Evolutionary conservation across 2,888 invertebrate genomes (phyloP), one percentile per base, ranked within the genome.

Genomic region (Zeuzera pyrina): DNA sequence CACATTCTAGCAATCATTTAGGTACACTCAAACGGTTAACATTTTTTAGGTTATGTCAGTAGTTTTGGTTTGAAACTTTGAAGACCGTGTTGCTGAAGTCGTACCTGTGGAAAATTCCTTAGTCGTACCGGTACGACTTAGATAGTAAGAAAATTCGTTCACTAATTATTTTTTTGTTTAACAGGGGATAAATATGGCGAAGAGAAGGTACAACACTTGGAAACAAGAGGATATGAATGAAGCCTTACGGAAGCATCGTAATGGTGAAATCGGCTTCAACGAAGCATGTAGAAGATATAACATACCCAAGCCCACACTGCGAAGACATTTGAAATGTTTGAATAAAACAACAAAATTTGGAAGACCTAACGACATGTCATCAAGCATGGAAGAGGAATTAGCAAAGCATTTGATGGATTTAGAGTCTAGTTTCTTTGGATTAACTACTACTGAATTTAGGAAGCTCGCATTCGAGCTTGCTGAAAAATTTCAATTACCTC

Each of bases 311-410:
- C 41, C 41, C 14, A 38, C 36, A 27, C 16, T 38, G 1, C 19
- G 38, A 33, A 31, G 41, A 10, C 36, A 38, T 31, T 35, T 39
- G 12, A 33, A 31, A 30, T 29, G 33, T 27, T 36, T 31, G 22
- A 36, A 34, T 33, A 34, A 16, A 21, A 21, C 5, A 12, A 32
- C 10, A 30, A 38, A 33, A 29, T 22, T 36, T 31, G 36, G 40
- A 29, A 26, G 36, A 32, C 40, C 42, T 10, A 38, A 33, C 22
- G 31, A 39, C 37, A 32, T 40, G 31, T 24, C 35, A 26, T 12
- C 22, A 31, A 36, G 33, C 10, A 40, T 40, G 34, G 40, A 42
- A 40, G 22, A 33, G 11, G 27, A 31, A 34, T 27, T 40, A 32
- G 39, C 33, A 26, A 29, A 34, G 25, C 33, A 40, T 34, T 10